A percentile compares a stretch with the other conserved stretches of the same genome.
phyloP scores from a whole-genome alignment of 2,113 vertebrate species.

The Tursiops truncatus region DNA sequence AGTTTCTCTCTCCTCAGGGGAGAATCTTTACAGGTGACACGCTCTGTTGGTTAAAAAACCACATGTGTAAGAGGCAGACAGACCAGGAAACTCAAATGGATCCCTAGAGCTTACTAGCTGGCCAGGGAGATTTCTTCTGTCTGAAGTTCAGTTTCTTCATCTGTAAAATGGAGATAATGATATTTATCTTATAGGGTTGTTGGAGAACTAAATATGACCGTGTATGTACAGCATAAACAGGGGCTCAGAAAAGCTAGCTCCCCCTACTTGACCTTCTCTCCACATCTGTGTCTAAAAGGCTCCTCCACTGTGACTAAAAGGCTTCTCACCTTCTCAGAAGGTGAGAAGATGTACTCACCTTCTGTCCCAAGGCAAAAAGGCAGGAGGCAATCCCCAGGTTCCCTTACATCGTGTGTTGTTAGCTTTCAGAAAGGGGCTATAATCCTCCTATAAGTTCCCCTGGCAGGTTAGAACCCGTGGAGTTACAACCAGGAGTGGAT shows the following conservation, averaged over 20 bases:
- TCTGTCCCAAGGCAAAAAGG: neutral
- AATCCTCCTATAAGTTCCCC: constrained; percentile 40
- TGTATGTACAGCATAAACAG: neutral
- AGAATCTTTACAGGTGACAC: neutral
- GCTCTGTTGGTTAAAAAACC: neutral
- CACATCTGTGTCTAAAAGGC: neutral
- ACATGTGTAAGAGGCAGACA: neutral
- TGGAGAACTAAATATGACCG: neutral
- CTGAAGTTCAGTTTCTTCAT: neutral
- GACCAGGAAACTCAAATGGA: neutral
- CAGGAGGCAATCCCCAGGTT: neutral
- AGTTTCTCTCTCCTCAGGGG: neutral
- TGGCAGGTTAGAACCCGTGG: constrained; percentile 44
- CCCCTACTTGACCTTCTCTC: too few species aligned
- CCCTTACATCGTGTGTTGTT: neutral
- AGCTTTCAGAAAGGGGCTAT: neutral
- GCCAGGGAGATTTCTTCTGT: neutral
- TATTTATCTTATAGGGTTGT: neutral
- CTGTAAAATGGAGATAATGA: neutral
- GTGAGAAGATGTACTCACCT: neutral
- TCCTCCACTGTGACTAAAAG: neutral
- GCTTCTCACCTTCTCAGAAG: too few species aligned
- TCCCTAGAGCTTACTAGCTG: neutral
- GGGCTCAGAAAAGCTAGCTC: neutral
- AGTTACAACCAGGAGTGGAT: neutral